phyloP scores from a whole-genome alignment of 2,113 vertebrate genomes.

The Heteronetta atricapilla region DNA sequence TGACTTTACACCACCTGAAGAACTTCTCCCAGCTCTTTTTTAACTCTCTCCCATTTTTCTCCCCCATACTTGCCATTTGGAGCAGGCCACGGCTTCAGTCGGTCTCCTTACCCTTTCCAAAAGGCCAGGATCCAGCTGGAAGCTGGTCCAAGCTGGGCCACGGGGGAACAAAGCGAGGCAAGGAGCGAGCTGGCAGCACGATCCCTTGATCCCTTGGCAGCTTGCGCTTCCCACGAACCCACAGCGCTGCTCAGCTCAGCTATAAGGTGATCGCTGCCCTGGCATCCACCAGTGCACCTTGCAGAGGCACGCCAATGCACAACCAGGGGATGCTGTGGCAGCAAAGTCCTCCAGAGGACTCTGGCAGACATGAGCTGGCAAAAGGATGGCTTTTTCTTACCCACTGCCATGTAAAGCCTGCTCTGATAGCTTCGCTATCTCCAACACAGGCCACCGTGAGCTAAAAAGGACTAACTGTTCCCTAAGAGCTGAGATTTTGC shows the following conservation, averaged over 20 bases:
- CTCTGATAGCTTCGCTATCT: background rate
- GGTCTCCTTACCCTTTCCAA: background rate
- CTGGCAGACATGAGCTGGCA: background rate
- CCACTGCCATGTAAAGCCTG: background rate
- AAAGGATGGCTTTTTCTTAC: background rate
- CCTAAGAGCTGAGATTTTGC: constrained; percentile 8
- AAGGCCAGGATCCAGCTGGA: constrained; percentile 43
- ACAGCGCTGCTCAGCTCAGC: background rate
- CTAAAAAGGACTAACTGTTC: constrained; percentile 21
- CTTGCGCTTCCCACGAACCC: background rate
- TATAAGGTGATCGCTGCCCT: background rate
- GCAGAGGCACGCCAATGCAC: background rate
- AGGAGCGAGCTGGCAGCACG: background rate
- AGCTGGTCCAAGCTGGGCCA: background rate
- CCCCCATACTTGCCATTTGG: background rate
- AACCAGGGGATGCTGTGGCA: background rate
- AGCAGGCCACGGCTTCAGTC: constrained; percentile 10
- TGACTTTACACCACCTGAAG: background rate
- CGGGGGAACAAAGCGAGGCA: constrained; percentile 40
- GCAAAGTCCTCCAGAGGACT: background rate
- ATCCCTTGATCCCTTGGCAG: background rate
- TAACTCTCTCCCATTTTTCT: background rate
- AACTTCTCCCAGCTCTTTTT: background rate
- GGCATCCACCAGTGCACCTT: background rate
- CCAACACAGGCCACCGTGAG: background rate